Percentiles rank a stretch among this genome's conserved stretches.
Conservation (phyloP, 1,140 invertebrate species). For the Listronotus oregonensis region DNA sequence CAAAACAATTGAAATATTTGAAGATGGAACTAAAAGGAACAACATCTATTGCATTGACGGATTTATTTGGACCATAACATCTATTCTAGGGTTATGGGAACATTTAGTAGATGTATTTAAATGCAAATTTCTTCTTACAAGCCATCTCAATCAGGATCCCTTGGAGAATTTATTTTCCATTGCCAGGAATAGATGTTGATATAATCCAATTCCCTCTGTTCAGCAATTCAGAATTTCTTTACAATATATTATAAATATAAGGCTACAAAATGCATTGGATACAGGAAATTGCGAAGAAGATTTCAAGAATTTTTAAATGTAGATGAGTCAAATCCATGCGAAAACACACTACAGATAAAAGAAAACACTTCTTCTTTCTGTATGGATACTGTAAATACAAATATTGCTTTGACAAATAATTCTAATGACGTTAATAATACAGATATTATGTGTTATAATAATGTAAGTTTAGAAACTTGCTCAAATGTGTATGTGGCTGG, state of each 20-base stretch:
- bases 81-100: conserved; percentile 9
- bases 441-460: neutral
- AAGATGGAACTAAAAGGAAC: conserved; percentile 13
- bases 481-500: neutral
- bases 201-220: conserved; percentile 29
- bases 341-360: no score
- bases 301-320: no score
- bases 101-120: neutral
- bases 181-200: conserved; percentile 23
- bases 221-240: conserved; percentile 22
- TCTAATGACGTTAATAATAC: no score
- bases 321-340: no score
- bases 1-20: conserved; percentile 1
- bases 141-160: conserved; percentile 27
- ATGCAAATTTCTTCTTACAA: conserved; percentile 17
- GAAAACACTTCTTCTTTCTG: no score
- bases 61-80: no score
- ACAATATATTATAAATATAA: conserved; percentile 13
- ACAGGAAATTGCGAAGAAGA: conserved; percentile 30
- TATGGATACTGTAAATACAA: no score
- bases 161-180: conserved; percentile 34
- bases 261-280: conserved; percentile 8
- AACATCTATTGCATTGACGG: neutral
- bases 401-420: no score
- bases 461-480: conserved; percentile 1